A percentile compares a stretch with the other conserved stretches of the same genome.
Evolutionary conservation across 2,797 vertebrate genomes (phyloP).

Genomic region (Sus cebifrons): DNA sequence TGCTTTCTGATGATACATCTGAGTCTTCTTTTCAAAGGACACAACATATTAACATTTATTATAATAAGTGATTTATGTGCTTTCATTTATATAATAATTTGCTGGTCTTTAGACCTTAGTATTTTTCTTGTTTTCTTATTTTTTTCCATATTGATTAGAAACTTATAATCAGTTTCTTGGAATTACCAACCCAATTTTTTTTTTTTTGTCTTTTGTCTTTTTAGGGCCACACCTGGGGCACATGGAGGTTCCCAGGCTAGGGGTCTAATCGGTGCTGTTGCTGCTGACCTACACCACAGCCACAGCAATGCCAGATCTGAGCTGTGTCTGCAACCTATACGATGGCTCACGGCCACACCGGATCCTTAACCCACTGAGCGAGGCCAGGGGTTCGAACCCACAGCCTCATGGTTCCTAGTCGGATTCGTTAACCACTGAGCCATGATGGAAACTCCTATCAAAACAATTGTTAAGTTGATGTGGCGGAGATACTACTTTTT

Average conservation of each 20-base stretch:
- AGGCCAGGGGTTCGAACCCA: too few species aligned
- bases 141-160: background rate
- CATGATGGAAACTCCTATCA: background rate
- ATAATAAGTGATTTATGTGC: background rate
- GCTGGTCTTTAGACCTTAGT: constrained; percentile 8
- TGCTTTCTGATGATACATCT: background rate
- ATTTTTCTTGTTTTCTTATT: constrained; percentile 4
- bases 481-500: background rate
- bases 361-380: too few species aligned
- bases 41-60: constrained; percentile 7
- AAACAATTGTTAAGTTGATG: constrained; percentile 27
- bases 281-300: too few species aligned
- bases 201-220: too few species aligned
- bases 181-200: background rate
- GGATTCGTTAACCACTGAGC: too few species aligned
- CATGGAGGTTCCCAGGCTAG: too few species aligned
- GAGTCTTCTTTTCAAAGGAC: constrained; percentile 31
- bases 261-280: too few species aligned
- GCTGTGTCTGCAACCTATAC: too few species aligned
- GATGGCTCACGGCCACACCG: too few species aligned
- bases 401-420: too few species aligned
- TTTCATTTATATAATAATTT: constrained; percentile 34
- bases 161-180: background rate
- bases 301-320: too few species aligned
- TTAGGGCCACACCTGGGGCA: too few species aligned